A percentile compares a stretch with the other conserved stretches of the same genome.
Conservation (phyloP, 2,113 vertebrate species). For the Pteruthius melanotis region DNA sequence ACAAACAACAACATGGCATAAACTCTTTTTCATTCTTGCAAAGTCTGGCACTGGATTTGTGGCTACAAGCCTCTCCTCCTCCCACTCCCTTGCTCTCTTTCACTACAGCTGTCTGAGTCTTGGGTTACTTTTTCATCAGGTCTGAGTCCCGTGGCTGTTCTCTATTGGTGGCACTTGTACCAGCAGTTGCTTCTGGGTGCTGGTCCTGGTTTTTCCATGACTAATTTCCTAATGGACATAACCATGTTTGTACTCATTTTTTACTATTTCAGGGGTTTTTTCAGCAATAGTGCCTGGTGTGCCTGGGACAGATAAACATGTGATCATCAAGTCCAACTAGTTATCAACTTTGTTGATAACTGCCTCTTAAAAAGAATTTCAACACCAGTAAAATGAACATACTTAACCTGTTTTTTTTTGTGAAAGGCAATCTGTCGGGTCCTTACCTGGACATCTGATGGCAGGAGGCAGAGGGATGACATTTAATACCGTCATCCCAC, state of each 20-base stretch:
- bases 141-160: rapidly evolving
- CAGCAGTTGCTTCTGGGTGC: rapidly evolving
- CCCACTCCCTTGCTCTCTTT: background rate
- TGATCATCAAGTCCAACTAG: too few relatives aligned
- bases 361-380: background rate
- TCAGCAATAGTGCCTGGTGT: background rate
- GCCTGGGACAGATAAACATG: background rate
- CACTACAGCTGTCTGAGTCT: background rate
- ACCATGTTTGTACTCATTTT: background rate
- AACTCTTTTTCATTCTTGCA: background rate
- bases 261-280: rapidly evolving
- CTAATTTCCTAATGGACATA: background rate
- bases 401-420: background rate
- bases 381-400: background rate
- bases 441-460: background rate
- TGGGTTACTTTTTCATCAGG: background rate
- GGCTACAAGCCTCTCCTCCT: background rate
- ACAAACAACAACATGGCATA: background rate
- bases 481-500: background rate
- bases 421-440: background rate
- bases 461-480: background rate
- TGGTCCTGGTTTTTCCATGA: background rate
- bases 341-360: background rate
- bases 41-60: background rate
- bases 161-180: background rate